Base-by-base conservation (phyloP, 2,113 vertebrate species). In the Apeltes quadracus region DNA sequence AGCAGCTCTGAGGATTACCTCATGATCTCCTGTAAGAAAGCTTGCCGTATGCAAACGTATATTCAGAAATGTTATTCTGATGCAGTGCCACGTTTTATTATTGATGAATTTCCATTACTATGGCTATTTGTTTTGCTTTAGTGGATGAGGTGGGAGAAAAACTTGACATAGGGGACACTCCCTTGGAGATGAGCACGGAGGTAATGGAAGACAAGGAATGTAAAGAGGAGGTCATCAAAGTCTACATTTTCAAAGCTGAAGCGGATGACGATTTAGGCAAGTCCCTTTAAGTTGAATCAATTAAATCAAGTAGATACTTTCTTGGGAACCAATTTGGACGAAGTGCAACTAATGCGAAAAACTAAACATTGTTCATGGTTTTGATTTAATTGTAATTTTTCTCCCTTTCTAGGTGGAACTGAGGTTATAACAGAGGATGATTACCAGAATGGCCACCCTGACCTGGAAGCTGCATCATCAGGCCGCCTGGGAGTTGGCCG, bases 171-270 rank as follows among this genome's bases (percentile, higher is more conserved):
- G 96, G 95, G 83, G 97, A 92, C 76, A 90, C 96, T 63, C 95
- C 97, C 27, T 93, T 99, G 90, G 98, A 99, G 94, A 98, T 99
- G 63, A 95, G 95, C 89, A 95, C 95, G 0, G 97, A 98, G 86
- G 95, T 96, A 75, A 88, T 95, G 84, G 96, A 97, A 71, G 96
- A 96, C 83, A 96, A 96, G 44, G 95, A 94, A 44, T 93, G 91
- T 82, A 99, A 99, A 89, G 96, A 98, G 86, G 96, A 98, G 91
- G 97, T 99, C 87, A 99, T 99, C 90, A 99, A 99, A 94, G 97
- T 99, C 76, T 99, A 99, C 91, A 99, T 99, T 92, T 99, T 99
- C 91, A 99, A 99, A 95, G 97, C 98, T 44, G 97, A 99, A 89
- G 97, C 97, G 62, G 98, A 99, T 88, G 98, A 99, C 87, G 97